Evolutionary conservation across 2,888 invertebrate species (phyloP).

Genomic region (Adelphocoris suturalis): DNA sequence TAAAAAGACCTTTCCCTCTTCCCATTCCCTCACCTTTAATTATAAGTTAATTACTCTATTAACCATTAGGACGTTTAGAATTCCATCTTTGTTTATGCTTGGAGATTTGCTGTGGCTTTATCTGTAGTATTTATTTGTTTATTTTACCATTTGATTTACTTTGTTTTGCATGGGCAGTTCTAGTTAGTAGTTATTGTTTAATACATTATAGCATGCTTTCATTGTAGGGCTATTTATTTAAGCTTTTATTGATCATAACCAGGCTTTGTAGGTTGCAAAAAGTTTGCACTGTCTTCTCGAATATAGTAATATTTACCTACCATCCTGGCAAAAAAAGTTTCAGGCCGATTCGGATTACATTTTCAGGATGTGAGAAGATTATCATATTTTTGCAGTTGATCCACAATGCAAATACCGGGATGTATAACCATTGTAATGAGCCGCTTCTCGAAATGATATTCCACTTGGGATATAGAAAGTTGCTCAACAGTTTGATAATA

Average conservation of each 20-base stretch:
- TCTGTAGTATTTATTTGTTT: background rate
- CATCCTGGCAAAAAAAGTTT: too few species aligned
- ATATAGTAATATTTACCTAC: too few species aligned
- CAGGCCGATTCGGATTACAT: too few species aligned
- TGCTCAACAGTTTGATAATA: too few species aligned
- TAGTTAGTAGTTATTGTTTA: constrained; percentile 26
- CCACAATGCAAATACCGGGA: too few species aligned
- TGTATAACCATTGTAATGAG: too few species aligned
- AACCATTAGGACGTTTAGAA: background rate
- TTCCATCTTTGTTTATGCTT: background rate
- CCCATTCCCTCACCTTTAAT: constrained; percentile 26
- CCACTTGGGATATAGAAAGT: too few species aligned
- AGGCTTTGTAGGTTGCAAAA: background rate
- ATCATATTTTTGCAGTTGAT: too few species aligned
- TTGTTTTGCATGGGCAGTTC: constrained; percentile 12
- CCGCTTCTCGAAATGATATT: too few species aligned
- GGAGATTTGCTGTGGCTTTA: constrained; percentile 11
- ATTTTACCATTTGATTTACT: background rate
- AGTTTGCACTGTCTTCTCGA: background rate
- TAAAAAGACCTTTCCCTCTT: background rate
- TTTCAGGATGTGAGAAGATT: too few species aligned
- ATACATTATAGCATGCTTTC: background rate
- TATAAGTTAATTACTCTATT: constrained; percentile 36
- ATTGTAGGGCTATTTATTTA: constrained; percentile 71
- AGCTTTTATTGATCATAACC: constrained; percentile 55